These are phyloP conservation scores for Cryptotis parvus DNA, from an alignment of 2,113 vertebrate genomes.

Conservation along the genomic window DNA sequence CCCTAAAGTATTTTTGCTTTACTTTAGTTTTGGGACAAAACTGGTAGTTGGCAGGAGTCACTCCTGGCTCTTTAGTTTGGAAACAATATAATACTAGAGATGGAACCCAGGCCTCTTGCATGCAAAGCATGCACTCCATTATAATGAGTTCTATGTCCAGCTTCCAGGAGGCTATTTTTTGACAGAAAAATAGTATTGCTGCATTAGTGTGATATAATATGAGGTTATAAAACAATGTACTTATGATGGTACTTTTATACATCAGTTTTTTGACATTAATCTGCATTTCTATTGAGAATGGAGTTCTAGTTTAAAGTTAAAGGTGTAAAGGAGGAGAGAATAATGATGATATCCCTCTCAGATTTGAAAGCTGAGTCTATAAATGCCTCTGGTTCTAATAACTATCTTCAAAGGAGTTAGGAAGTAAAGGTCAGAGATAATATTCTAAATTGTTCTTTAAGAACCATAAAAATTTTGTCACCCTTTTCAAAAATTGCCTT, in stretches of 20 bases:
- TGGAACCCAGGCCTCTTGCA: no score
- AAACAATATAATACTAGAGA: no score
- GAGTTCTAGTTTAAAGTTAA: constrained; percentile 19
- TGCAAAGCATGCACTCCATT: no score
- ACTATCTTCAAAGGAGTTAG: neutral
- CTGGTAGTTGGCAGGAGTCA: no score
- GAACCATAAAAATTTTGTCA: neutral
- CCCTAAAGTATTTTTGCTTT: no score
- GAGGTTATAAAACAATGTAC: constrained; percentile 7
- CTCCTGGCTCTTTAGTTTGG: no score
- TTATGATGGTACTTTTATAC: neutral
- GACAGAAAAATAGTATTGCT: neutral
- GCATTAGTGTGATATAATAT: neutral
- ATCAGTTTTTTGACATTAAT: neutral
- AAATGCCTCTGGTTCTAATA: neutral
- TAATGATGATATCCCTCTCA: neutral
- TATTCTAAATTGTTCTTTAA: constrained; percentile 38
- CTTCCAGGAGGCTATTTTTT: constrained; percentile 15
- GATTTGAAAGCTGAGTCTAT: constrained; percentile 13
- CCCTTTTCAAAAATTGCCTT: constrained; percentile 3
- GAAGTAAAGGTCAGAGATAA: neutral
- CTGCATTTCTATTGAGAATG: neutral
- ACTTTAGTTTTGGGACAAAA: no score
- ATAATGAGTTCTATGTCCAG: no score
- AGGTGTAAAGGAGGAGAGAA: neutral